A percentile compares a stretch with the other conserved stretches of the same genome.
These are phyloP conservation scores for Lethrus apterus DNA, from an alignment of 1,140 invertebrate genomes.

Conservation along the genomic window DNA sequence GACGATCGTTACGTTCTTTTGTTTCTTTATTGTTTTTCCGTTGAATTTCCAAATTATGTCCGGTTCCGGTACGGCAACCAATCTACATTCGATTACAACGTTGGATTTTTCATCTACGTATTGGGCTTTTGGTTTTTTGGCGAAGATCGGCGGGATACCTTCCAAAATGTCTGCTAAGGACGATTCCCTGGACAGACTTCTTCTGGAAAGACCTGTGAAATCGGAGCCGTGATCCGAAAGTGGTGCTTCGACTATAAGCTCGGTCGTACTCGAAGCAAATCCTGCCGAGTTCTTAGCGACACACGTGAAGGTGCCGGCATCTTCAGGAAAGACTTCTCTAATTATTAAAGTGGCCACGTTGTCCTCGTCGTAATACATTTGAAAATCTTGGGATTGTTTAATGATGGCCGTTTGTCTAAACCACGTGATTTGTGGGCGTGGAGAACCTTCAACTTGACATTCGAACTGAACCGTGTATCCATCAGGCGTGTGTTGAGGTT, in stretches of 20 bases:
- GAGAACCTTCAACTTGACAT: constrained; percentile 82
- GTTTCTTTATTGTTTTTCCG: constrained; percentile 60
- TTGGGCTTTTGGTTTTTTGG: constrained; percentile 75
- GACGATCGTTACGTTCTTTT: constrained; percentile 59
- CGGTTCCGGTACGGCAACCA: constrained; percentile 85
- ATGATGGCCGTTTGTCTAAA: constrained; percentile 89
- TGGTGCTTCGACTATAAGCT: constrained; percentile 78
- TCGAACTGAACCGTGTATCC: constrained; percentile 85
- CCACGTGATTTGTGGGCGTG: constrained; percentile 89
- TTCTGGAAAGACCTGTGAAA: constrained; percentile 63
- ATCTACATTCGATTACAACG: constrained; percentile 73
- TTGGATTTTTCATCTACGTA: constrained; percentile 73
- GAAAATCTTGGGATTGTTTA: constrained; percentile 81
- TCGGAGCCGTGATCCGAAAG: constrained; percentile 84
- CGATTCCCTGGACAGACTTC: constrained; percentile 79
- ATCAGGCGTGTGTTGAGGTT: constrained; percentile 75
- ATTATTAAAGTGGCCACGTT: constrained; percentile 90
- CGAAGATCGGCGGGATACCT: constrained; percentile 89
- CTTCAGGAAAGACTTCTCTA: constrained; percentile 92
- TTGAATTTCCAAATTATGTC: constrained; percentile 80
- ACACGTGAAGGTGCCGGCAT: constrained; percentile 93
- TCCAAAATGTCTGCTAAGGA: constrained; percentile 85
- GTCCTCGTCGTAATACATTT: constrained; percentile 89
- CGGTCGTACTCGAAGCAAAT: constrained; percentile 85
- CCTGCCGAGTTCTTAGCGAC: constrained; percentile 93